Conservation (phyloP, 1,140 invertebrate species). For the Musca domestica region DNA sequence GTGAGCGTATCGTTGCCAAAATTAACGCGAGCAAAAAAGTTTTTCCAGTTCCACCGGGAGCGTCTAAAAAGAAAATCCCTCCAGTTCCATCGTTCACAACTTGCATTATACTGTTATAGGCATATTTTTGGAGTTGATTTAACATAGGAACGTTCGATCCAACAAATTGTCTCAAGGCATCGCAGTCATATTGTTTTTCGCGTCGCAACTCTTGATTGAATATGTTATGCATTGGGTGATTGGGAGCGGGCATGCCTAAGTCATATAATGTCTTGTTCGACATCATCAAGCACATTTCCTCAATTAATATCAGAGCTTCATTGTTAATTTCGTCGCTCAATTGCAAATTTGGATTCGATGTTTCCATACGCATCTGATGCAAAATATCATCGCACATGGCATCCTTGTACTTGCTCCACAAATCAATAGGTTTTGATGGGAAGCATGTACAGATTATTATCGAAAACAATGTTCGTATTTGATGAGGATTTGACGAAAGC, state of each 20-base stretch:
- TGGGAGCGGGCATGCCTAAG: not conserved
- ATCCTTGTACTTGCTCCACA: not conserved
- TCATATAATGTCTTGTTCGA: not conserved
- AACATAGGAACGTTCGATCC: not conserved
- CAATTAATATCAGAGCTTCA: not conserved
- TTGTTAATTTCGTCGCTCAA: not conserved
- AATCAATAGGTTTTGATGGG: no score
- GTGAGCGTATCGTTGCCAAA: conserved; percentile 29
- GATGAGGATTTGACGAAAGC: not conserved
- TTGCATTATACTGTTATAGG: not conserved
- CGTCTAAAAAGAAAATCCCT: not conserved
- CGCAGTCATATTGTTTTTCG: not conserved
- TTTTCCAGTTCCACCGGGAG: conserved; percentile 16
- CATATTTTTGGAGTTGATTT: not conserved
- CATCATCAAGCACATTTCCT: not conserved
- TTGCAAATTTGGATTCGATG: not conserved
- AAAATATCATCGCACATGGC: conserved; percentile 1
- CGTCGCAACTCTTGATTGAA: not conserved
- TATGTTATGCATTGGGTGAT: not conserved
- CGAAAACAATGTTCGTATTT: not conserved
- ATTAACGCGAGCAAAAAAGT: conserved; percentile 13
- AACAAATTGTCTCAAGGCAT: not conserved
- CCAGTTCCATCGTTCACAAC: not conserved
- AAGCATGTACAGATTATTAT: not conserved
- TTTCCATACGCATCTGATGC: not conserved